Conservation (phyloP, 2,888 invertebrate species). For the Nycteola revayana region DNA sequence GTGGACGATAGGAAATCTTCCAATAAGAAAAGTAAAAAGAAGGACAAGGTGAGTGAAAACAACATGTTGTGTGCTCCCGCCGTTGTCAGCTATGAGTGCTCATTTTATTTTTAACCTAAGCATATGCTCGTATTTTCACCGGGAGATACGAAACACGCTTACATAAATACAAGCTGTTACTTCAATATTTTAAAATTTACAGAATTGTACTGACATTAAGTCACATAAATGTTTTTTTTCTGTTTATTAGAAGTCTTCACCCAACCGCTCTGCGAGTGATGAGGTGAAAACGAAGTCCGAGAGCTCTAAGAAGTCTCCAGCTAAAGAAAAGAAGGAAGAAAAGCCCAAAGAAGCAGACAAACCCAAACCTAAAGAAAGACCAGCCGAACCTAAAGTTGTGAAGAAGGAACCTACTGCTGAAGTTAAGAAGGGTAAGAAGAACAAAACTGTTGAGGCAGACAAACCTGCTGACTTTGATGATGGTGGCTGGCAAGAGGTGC, state of each 20-base stretch:
- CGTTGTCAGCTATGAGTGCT: constrained; percentile 55
- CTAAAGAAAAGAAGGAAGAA: constrained; percentile 82
- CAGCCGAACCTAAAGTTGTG: constrained; percentile 53
- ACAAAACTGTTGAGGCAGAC: constrained; percentile 78
- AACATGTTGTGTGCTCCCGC: constrained; percentile 44
- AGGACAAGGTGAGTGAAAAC: constrained; percentile 84
- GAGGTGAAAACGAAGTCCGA: constrained; percentile 83
- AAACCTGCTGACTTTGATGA: constrained; percentile 89
- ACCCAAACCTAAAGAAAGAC: constrained; percentile 69
- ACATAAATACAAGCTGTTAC: constrained; percentile 7
- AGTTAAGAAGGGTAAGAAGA: constrained; percentile 82
- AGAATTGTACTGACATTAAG: too few relatives aligned
- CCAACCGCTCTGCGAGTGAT: constrained; percentile 82
- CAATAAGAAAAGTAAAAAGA: constrained; percentile 85
- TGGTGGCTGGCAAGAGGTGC: constrained; percentile 88
- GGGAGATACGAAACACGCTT: constrained; percentile 37
- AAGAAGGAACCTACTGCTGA: constrained; percentile 69
- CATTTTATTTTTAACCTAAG: constrained; percentile 78
- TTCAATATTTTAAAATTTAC: not conserved
- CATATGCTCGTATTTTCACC: constrained; percentile 57
- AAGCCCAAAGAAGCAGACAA: constrained; percentile 76
- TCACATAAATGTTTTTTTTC: constrained; percentile 8
- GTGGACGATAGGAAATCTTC: constrained; percentile 86
- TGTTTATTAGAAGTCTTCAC: constrained; percentile 80
- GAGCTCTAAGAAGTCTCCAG: constrained; percentile 79